Conservation (phyloP, 2,797 vertebrate species). For the Gymnocypris eckloni region DNA sequence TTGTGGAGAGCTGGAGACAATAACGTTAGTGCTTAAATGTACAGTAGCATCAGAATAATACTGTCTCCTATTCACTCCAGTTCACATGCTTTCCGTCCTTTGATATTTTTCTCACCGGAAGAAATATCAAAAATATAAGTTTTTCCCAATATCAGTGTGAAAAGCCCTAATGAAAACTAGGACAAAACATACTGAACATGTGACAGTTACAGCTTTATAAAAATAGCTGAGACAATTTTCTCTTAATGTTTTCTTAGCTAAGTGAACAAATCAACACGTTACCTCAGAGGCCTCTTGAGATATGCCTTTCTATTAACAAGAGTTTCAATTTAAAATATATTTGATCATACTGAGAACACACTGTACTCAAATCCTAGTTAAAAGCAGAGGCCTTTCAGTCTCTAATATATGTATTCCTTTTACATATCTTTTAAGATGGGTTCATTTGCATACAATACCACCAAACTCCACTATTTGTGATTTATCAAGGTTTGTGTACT, state of each 20-base stretch:
- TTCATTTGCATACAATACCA: constrained; percentile 11
- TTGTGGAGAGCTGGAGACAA: too few species aligned
- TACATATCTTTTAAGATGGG: not conserved
- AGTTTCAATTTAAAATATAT: not conserved
- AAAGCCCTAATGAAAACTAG: too few species aligned
- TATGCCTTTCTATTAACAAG: not conserved
- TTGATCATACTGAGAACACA: not conserved
- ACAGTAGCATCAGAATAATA: too few species aligned
- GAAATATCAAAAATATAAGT: too few species aligned
- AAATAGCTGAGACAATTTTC: not conserved
- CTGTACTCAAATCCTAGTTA: not conserved
- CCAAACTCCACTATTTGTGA: not conserved
- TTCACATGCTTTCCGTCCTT: too few species aligned
- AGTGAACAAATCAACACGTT: not conserved
- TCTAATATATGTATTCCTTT: not conserved
- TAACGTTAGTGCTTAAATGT: too few species aligned
- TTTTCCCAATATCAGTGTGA: too few species aligned
- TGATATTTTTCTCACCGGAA: too few species aligned
- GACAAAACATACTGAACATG: too few species aligned
- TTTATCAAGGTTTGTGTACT: constrained; percentile 36
- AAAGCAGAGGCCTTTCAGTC: not conserved
- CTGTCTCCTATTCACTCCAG: too few species aligned
- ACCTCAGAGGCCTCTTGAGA: constrained; percentile 4
- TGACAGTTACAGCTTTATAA: not conserved
- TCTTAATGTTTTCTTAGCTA: not conserved